Percentiles rank a stretch among this genome's conserved stretches.
phyloP scores from a whole-genome alignment of 2,113 vertebrate species.

The Charina bottae region DNA sequence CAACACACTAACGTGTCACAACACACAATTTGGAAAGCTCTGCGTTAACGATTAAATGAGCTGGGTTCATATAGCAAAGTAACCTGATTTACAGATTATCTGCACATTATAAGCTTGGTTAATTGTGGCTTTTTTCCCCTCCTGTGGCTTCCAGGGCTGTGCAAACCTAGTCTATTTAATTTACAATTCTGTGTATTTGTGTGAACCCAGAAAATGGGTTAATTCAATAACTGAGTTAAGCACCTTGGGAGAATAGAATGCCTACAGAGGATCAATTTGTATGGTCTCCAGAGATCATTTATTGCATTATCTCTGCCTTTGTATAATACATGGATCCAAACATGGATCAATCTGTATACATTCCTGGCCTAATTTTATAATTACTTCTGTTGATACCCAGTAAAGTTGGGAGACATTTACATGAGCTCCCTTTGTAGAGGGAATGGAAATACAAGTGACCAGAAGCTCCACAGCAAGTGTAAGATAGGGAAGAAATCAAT shows the following conservation, averaged over 20 bases:
- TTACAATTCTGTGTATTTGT: background rate
- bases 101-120: background rate
- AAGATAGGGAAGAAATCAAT: conserved; percentile 51
- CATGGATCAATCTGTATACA: background rate
- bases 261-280: background rate
- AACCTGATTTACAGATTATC: background rate
- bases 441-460: conserved; percentile 35
- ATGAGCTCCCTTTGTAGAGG: background rate
- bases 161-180: background rate
- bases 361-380: background rate
- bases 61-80: background rate
- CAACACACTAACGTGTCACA: too few species aligned
- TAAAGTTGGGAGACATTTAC: background rate
- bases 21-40: too few species aligned
- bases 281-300: background rate
- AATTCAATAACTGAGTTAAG: background rate
- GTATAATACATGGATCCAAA: background rate
- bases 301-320: background rate
- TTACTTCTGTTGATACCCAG: background rate
- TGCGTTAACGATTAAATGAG: too few species aligned
- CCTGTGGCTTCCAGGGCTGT: background rate
- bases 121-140: background rate
- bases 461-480: conserved; percentile 41
- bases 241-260: background rate
- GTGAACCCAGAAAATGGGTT: background rate